A percentile compares a stretch with the other conserved stretches of the same genome.
phyloP scores from a whole-genome alignment of 2,113 vertebrate genomes.

The Brachionichthys hirsutus region DNA sequence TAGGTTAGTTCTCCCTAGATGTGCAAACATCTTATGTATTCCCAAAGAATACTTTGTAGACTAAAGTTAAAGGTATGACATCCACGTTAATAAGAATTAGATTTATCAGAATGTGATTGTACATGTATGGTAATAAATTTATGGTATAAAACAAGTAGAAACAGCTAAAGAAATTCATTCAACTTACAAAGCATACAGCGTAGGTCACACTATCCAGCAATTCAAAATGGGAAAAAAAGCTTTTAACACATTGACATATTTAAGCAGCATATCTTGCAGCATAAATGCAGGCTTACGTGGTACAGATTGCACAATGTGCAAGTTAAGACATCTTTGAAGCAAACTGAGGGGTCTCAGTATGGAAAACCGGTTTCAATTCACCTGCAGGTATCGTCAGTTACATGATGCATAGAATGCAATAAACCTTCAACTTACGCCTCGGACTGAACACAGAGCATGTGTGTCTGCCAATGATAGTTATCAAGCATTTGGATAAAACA shows the following conservation, averaged over 20 bases:
- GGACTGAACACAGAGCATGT: slow-evolving; percentile 51
- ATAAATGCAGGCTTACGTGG: slow-evolving; percentile 52
- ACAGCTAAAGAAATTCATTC: slow-evolving; percentile 44
- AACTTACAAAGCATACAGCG: slow-evolving; percentile 47
- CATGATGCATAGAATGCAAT: slow-evolving; percentile 49
- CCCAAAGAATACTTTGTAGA: not conserved
- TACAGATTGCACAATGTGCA: slow-evolving; percentile 68
- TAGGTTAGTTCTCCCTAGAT: not conserved
- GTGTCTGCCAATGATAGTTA: slow-evolving; percentile 50
- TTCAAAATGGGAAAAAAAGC: slow-evolving; percentile 59
- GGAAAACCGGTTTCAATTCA: slow-evolving; percentile 43
- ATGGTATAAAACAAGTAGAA: slow-evolving; percentile 70
- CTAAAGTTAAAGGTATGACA: slow-evolving; percentile 1
- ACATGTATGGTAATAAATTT: slow-evolving; percentile 46
- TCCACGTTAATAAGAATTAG: slow-evolving; percentile 15
- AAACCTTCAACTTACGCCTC: slow-evolving; percentile 43
- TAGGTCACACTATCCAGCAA: slow-evolving; percentile 46
- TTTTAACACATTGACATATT: slow-evolving; percentile 40
- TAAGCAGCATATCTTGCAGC: slow-evolving; percentile 64
- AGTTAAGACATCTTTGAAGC: slow-evolving; percentile 58
- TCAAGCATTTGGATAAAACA: slow-evolving; percentile 63
- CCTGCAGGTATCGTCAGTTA: slow-evolving; percentile 26
- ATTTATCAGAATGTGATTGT: slow-evolving; percentile 32
- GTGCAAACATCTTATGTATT: not conserved
- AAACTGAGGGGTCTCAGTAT: slow-evolving; percentile 56